Base-by-base conservation (phyloP, 2,113 vertebrate genomes). In the Triplophysa siluroides region DNA sequence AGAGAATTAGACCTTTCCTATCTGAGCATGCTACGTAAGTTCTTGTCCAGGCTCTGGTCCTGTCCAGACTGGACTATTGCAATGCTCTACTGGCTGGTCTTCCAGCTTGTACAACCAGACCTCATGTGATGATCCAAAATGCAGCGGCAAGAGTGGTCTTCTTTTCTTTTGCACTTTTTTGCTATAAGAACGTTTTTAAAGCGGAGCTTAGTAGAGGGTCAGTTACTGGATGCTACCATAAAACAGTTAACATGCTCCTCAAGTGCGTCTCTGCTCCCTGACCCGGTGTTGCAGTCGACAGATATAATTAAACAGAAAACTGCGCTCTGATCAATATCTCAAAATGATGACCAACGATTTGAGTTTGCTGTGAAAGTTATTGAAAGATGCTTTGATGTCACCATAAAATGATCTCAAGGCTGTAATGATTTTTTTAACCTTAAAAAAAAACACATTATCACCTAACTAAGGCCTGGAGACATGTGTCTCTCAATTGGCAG, bases 301-400 rank as follows among this genome's bases (percentile, higher is more conserved):
- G 80, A 24, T 80, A 83, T 83, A 89, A 85, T 88, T 88, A 81
- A 79, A 76, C 65, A 84, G 76, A 84, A 86, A 86, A 90, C 89
- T 87, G 86, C 81, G 66, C 86, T 90, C 82, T 68, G 78, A 85
- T 90, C 83, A 84, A 83, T 83, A 78, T 81, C 60, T 52, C 45
- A 83, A 89, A 90, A 89, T 90, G 89, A 88, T 82, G 85, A 89
- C 83, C 81, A 81, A 80, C 81, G 88, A 91, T 90, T 89, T 83
- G 86, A 85, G 73, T 85, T 82, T 86, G 78, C 85, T 82, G 88
- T 33, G 58, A 65, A 73, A 73, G 74, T 73, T 61, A 6, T 52
- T 60, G 62, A 67, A 73, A 77, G 38, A 60, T 50, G 38, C n/a
- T 33, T 29, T 43, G 33, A 62, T 62, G 78, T 33, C 60, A 41